These are phyloP conservation scores for Myotis myotis DNA, from an alignment of 2,797 vertebrate genomes.

Conservation along the genomic window DNA sequence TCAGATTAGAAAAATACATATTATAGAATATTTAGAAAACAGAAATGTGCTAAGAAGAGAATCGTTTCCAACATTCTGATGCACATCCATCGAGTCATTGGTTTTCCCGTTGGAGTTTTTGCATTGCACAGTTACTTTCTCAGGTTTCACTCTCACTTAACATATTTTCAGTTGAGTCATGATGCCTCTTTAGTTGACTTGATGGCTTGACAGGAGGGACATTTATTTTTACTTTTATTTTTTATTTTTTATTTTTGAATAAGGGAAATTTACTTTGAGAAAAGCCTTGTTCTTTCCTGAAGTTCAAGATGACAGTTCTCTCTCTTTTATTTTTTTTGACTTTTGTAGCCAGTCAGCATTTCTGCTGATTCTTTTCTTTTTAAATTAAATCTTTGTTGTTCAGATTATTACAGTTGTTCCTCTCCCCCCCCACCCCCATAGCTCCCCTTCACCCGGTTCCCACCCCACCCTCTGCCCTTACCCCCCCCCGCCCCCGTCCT, in stretches of 20 bases:
- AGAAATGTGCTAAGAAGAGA: background rate
- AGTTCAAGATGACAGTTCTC: background rate
- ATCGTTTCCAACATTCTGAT: background rate
- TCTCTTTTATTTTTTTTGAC: background rate
- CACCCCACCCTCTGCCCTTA: too few species aligned
- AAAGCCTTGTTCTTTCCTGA: background rate
- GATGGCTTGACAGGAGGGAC: background rate
- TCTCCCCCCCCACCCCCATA: too few species aligned
- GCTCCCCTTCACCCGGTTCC: too few species aligned
- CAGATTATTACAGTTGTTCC: too few species aligned
- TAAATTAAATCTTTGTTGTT: too few species aligned
- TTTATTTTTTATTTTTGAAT: background rate
- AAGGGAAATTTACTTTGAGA: background rate
- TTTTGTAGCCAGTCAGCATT: too few species aligned
- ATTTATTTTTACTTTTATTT: background rate
- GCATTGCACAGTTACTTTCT: background rate
- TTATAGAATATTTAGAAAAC: background rate
- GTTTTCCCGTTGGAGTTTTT: background rate
- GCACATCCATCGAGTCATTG: background rate
- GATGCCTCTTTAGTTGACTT: background rate
- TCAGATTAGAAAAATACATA: background rate
- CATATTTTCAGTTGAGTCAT: background rate
- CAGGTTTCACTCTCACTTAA: background rate
- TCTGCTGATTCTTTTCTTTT: too few species aligned
- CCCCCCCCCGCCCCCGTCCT: too few species aligned